Evolutionary conservation across 2,888 invertebrate genomes (phyloP).

Genomic region (Ephialtes manifestator): DNA sequence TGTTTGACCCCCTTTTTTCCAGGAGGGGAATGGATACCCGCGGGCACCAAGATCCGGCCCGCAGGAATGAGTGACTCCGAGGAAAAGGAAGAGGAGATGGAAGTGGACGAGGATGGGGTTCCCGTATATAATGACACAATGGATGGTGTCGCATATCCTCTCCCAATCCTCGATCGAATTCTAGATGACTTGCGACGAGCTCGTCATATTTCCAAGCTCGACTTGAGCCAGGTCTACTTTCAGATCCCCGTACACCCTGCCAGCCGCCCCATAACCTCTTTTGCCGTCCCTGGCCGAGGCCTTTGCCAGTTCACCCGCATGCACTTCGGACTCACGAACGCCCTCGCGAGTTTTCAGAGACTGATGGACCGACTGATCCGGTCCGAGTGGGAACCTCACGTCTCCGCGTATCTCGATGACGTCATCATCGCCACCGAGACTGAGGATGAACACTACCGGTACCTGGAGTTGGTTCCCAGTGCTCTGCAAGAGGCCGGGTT

Average conservation of each 20-base stretch:
- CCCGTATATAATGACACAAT: no score
- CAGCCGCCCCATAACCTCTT: conserved; percentile 38
- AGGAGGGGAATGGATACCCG: no score
- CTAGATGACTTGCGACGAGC: no score
- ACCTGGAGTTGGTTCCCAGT: not conserved
- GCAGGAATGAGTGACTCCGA: no score
- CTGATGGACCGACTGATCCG: conserved; percentile 26
- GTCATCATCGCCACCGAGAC: not conserved
- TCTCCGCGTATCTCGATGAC: no score
- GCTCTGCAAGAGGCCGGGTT: not conserved
- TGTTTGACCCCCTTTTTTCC: no score
- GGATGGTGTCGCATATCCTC: no score
- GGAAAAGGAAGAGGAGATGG: no score
- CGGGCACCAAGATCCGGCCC: no score
- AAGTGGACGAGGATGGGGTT: no score
- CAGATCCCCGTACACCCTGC: not conserved
- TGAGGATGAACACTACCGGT: conserved; percentile 26
- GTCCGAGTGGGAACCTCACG: not conserved
- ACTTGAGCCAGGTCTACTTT: conserved; percentile 19
- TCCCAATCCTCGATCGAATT: no score
- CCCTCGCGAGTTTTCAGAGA: conserved; percentile 12
- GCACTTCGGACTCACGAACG: no score
- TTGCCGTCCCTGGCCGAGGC: conserved; percentile 75
- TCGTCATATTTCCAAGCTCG: conserved; percentile 14
- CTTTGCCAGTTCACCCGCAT: conserved; percentile 73